These are phyloP conservation scores for Pterophyllum scalare DNA, from an alignment of 2,113 vertebrate genomes.

Conservation along the genomic window DNA sequence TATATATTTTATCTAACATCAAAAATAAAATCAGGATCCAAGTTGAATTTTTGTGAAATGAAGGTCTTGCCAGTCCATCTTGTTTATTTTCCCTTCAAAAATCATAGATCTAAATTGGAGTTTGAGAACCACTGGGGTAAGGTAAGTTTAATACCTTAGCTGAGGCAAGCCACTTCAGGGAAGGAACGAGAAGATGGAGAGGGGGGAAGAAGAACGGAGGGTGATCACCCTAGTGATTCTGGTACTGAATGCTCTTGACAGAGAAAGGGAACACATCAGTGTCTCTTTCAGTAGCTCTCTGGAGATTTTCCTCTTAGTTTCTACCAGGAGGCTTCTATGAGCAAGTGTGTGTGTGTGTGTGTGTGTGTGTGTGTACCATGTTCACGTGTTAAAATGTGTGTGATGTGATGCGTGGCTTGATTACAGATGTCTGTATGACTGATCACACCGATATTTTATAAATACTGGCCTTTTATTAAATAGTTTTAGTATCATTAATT, in stretches of 20 bases:
- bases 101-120: neutral
- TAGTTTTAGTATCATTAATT: neutral
- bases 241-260: slow-evolving; percentile 88
- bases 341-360: neutral
- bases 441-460: slow-evolving; percentile 19
- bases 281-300: slow-evolving; percentile 44
- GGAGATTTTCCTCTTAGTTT: slow-evolving; percentile 37
- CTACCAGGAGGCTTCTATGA: slow-evolving; percentile 47
- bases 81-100: neutral
- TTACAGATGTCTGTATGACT: neutral
- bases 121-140: slow-evolving; percentile 4
- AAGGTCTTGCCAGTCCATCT: fast-evolving
- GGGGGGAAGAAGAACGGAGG: slow-evolving; percentile 19
- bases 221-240: slow-evolving; percentile 89
- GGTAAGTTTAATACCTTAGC: neutral
- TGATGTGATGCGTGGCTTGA: neutral
- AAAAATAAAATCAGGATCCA: slow-evolving; percentile 4
- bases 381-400: neutral
- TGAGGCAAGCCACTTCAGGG: neutral
- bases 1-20: neutral
- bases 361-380: neutral
- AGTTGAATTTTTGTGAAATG: neutral
- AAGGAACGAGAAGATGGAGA: neutral
- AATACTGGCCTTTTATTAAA: neutral
- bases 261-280: slow-evolving; percentile 84